These are phyloP conservation scores for Sialia sialis DNA, from an alignment of 2,113 vertebrate genomes.

Conservation along the genomic window DNA sequence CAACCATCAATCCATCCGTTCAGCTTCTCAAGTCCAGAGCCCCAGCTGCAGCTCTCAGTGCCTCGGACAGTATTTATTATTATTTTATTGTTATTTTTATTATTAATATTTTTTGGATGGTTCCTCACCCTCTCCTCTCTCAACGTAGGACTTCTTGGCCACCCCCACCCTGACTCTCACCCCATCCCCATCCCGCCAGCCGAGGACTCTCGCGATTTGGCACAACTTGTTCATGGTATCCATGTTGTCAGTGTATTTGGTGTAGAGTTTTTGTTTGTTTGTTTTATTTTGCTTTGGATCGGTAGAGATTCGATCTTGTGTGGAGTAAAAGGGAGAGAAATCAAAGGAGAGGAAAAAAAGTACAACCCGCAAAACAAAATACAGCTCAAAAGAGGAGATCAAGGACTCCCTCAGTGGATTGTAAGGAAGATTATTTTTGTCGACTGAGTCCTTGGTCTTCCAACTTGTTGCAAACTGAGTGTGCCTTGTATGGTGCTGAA, in stretches of 20 bases:
- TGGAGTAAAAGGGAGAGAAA: background rate
- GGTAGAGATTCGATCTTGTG: slow-evolving; percentile 25
- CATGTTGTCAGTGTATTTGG: slow-evolving; percentile 72
- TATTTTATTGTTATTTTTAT: slow-evolving; percentile 65
- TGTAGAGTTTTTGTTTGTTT: slow-evolving; percentile 66
- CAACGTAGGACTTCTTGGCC: background rate
- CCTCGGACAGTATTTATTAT: slow-evolving; percentile 72
- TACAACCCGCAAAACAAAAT: background rate
- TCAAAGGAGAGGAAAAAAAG: background rate
- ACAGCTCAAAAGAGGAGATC: slow-evolving; percentile 9
- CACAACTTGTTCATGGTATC: slow-evolving; percentile 76
- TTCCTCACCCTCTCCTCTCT: background rate
- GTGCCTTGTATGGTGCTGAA: slow-evolving; percentile 59
- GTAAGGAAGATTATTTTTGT: slow-evolving; percentile 45
- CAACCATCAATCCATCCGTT: background rate
- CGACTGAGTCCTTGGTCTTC: slow-evolving; percentile 46
- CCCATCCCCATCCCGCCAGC: background rate
- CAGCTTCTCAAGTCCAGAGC: background rate
- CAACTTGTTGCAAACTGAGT: background rate
- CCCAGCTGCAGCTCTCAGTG: background rate
- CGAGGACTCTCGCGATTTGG: slow-evolving; percentile 30
- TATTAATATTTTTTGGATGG: slow-evolving; percentile 60
- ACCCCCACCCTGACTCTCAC: background rate
- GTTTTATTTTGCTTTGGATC: slow-evolving; percentile 34
- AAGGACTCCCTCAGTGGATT: slow-evolving; percentile 9